Evolutionary conservation across 1,140 invertebrate genomes (phyloP), one percentile per base, ranked within the genome.

Genomic region (Solen grandis): DNA sequence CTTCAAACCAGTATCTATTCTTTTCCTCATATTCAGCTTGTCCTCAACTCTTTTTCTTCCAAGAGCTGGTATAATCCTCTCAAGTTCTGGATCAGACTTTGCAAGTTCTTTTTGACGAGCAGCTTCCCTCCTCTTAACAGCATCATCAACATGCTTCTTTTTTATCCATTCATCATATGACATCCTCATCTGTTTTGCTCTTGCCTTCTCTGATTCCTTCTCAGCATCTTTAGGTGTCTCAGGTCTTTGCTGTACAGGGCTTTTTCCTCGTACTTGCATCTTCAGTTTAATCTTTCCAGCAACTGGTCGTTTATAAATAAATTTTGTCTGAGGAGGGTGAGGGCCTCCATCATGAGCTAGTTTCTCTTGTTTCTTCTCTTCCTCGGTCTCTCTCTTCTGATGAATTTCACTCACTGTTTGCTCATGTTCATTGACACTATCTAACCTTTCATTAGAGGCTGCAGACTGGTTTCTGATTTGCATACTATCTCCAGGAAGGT

Each of bases 81-180:
- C 85, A 27, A 89, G 68, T 69, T 89, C 88, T 46, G 88, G 87
- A 55, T 89, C 88, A 27, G 88, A 88, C 65, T 87, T 88, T 13
- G 83, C 81, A 36, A 87, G 54, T 36, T 88, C 87, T 60, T 78
- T 85, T 54, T 86, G 84, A 55, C 57, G 78, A 50, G 79, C 55
- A 36, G 82, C 79, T 50, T 85, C 82, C 75, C 79, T 85, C 63
- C 82, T 80, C 31, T 82, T 83, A 25, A 66, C 29, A 36, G 63
- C 54, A 57, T 88, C 87, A 66, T 88, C 81, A 63, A 85, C 81
- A 46, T 83, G 79, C 82, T 90, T 90, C 52, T 79, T 82, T 41
- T 84, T 38, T 13, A 90, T 38, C 88, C 87, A 90, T 19, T 88
- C 84, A 68, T 90, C 88, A 75, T 90, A 90, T 0, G 88, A 88